Base-by-base conservation (phyloP, 30 jellyfish, hydroid and myxozoan genomes). In the Hydractinia echinata region DNA sequence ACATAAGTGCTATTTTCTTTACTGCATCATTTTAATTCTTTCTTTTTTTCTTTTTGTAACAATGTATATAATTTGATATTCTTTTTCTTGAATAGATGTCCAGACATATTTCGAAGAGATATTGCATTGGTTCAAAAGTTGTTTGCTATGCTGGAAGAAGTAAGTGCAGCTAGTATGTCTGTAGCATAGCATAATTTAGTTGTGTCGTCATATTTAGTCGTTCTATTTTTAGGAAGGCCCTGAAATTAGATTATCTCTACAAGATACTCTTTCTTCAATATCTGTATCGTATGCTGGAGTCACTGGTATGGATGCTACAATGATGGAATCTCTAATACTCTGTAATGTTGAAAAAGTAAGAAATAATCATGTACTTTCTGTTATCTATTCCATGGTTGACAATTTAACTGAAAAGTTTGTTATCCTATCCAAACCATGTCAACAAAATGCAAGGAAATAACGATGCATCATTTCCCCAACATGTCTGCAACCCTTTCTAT, bases 261-360 rank as follows among this genome's bases (percentile, higher is more conserved):
- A 81, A 83, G 94, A 89, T 58, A 85, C 96, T 20, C 70, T 89
- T 15, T 89, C 96, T 4, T 81, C 81, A 88, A 83, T 89, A 78
- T 91, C 96, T 7, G 87, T 87, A 16, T 84, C 94, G 8, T 89
- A 82, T 66, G 48, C 77, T 15, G 90, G 83, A 5, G 74, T 84
- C 5, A 61, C 90, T 20, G 90, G 90, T 5, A 73, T 90, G 13
- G 89, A 89, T 89, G 84, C 87, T 5, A 79, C 62, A 48, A 39
- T 89, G 61, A 83, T 89, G 93, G 96, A 89, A 64, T 67, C 88
- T 10, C 83, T 89, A 11, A 89, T 89, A 1, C 89, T 89, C 66
- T 83, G 89, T 73, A 84, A 89, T 53, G 61, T 84, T 14, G 95
- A 84, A 14, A 89, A 89, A 89, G 95, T 83, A 50, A 39, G 10